phyloP scores from a whole-genome alignment of 2,797 vertebrate genomes.

The Leptatherina wallacei region DNA sequence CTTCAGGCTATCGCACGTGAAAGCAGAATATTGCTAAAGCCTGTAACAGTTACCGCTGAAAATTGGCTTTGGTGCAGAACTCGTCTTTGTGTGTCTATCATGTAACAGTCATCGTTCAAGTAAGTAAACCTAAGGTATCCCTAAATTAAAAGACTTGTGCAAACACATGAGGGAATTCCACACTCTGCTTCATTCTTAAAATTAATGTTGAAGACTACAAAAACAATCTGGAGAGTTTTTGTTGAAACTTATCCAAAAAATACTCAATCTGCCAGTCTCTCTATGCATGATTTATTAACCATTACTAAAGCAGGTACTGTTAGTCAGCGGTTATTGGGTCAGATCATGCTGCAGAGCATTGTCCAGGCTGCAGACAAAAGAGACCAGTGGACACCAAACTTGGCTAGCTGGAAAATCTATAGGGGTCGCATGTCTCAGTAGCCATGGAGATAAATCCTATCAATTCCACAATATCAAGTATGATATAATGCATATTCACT shows the following conservation, averaged over 20 bases:
- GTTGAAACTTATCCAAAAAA: conserved; percentile 7
- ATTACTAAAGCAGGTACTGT: conserved; percentile 29
- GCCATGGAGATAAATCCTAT: conserved; percentile 60
- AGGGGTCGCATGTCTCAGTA: conserved; percentile 69
- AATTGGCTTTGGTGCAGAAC: conserved; percentile 20
- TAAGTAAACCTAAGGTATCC: conserved; percentile 45
- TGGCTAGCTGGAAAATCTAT: conserved; percentile 68
- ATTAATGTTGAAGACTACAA: conserved; percentile 5
- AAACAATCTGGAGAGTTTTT: not conserved
- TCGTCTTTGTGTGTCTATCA: conserved; percentile 11
- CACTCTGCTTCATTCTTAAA: conserved; percentile 3
- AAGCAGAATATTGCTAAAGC: conserved; percentile 16
- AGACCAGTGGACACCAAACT: conserved; percentile 62
- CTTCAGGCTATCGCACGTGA: not conserved
- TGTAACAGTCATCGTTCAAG: conserved; percentile 39
- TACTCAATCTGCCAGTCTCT: conserved; percentile 4
- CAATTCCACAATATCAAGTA: conserved; percentile 65
- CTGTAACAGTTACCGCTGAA: conserved; percentile 9
- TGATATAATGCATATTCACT: conserved; percentile 29
- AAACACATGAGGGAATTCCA: conserved; percentile 19
- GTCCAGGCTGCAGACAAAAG: conserved; percentile 54
- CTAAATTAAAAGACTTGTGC: conserved; percentile 16
- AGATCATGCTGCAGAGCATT: conserved; percentile 24
- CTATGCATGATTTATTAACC: conserved; percentile 55
- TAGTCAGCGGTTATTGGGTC: conserved; percentile 35